A percentile compares a stretch with the other conserved stretches of the same genome.
These are phyloP conservation scores for Sminthurinus aureus DNA, from an alignment of 2,888 invertebrate genomes.

Conservation along the genomic window DNA sequence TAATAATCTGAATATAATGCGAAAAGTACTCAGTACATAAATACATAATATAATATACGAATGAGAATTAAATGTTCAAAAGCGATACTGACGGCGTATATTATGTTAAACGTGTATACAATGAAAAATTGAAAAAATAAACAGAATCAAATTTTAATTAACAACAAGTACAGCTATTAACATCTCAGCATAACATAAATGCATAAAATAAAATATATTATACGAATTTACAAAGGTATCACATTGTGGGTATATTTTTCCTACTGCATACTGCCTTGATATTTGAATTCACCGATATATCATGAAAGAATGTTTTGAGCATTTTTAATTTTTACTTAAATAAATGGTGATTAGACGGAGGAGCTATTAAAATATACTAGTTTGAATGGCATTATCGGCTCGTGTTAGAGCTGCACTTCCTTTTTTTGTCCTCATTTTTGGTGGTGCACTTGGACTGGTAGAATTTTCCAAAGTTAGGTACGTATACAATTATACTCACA, in stretches of 20 bases:
- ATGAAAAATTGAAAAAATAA: too few species aligned
- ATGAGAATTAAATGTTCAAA: too few species aligned
- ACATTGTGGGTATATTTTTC: too few species aligned
- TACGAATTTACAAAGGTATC: too few species aligned
- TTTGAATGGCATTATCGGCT: neutral
- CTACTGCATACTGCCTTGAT: neutral
- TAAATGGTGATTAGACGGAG: neutral
- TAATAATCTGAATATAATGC: too few species aligned
- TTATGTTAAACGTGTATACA: too few species aligned
- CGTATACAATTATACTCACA: slow-evolving; percentile 37
- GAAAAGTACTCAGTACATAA: too few species aligned
- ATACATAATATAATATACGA: too few species aligned
- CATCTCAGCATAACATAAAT: too few species aligned
- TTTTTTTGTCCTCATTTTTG: slow-evolving; percentile 75
- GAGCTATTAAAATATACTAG: neutral
- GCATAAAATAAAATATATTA: neutral
- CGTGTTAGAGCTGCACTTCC: slow-evolving; percentile 73
- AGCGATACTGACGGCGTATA: too few species aligned
- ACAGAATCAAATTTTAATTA: too few species aligned
- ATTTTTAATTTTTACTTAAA: neutral
- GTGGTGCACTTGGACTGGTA: slow-evolving; percentile 78
- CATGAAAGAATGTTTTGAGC: neutral
- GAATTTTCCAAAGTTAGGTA: slow-evolving; percentile 80
- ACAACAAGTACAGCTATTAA: too few species aligned
- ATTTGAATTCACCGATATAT: neutral